These are phyloP conservation scores for Trichogramma pretiosum DNA, from an alignment of 1,140 invertebrate genomes.

Conservation along the genomic window DNA sequence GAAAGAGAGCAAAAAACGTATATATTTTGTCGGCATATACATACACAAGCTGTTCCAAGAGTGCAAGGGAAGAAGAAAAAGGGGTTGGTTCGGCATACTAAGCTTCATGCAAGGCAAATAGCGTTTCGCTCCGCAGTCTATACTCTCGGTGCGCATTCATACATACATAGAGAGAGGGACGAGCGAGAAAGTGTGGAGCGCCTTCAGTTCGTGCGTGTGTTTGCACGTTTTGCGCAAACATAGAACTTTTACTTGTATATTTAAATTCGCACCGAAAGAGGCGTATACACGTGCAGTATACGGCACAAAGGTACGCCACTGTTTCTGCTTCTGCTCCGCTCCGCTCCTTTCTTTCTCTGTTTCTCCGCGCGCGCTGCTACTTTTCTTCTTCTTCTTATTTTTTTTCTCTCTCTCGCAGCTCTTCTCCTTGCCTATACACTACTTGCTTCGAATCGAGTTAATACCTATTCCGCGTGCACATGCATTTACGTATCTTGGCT, in stretches of 20 bases:
- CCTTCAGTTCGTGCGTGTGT: no score
- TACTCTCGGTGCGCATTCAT: no score
- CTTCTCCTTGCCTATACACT: no score
- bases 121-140: slow-evolving; percentile 31
- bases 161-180: no score
- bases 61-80: background rate
- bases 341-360: background rate
- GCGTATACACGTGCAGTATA: slow-evolving; percentile 24
- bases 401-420: background rate
- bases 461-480: slow-evolving; percentile 16
- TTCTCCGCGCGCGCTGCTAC: background rate
- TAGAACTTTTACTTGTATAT: slow-evolving; percentile 42
- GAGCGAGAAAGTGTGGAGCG: slow-evolving; percentile 29
- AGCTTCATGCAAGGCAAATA: slow-evolving; percentile 46
- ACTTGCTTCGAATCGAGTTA: no score
- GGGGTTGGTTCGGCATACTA: slow-evolving; percentile 15
- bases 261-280: slow-evolving; percentile 37
- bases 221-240: no score
- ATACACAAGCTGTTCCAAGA: background rate
- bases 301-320: no score
- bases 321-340: no score
- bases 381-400: background rate
- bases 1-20: slow-evolving; percentile 14
- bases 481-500: slow-evolving; percentile 22
- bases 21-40: no score